Base-by-base conservation (phyloP, 2,797 vertebrate genomes). In the Siniperca obscura region DNA sequence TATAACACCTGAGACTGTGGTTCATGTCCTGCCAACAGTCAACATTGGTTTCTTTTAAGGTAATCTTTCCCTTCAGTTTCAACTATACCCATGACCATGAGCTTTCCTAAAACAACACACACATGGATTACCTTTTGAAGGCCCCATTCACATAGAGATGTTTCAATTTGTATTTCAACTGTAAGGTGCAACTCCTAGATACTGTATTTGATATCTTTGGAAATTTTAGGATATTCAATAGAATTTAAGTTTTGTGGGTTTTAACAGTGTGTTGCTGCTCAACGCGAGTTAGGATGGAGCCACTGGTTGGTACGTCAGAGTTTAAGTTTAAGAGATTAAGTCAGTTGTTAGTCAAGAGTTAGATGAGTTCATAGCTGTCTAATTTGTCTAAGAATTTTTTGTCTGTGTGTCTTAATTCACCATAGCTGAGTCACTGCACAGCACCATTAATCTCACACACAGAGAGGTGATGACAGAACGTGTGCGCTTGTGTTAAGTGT, bases 391-490 rank as follows among this genome's bases (percentile, higher is more conserved):
- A 89, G 82, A 89, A 92, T 91, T 89, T 74, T 77, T 36, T 70
- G 57, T 68, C 76, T 81, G 87, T 73, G 78, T 69, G 83, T 90
- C 84, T 87, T 72, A 90, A 89, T 90, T 90, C 88, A 91, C 67
- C 82, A 75, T 76, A 88, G 87, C 88, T 93, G 90, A 94, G 83
- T 93, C 90, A 93, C 80, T 71, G 79, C 57, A 60, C 71, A 62
- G 70, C 80, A 70, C 68, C 85, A 85, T 87, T 88, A 86, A 89
- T 90, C 90, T 90, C 85, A 85, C 52, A 78, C 86, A 87, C 80
- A 83, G 73, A 74, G 79, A 76, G 38, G 78, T 48, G 91, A 78
- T 90, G 90, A 90, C 74, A 84, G 89, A 83, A 65, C 27, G 60
- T 60, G 81, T 69, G 30, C 7, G 56, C 74, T 78, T 65, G 73